These are phyloP conservation scores for Silvanus unidentatus DNA, from an alignment of 2,888 invertebrate species.

Conservation along the genomic window DNA sequence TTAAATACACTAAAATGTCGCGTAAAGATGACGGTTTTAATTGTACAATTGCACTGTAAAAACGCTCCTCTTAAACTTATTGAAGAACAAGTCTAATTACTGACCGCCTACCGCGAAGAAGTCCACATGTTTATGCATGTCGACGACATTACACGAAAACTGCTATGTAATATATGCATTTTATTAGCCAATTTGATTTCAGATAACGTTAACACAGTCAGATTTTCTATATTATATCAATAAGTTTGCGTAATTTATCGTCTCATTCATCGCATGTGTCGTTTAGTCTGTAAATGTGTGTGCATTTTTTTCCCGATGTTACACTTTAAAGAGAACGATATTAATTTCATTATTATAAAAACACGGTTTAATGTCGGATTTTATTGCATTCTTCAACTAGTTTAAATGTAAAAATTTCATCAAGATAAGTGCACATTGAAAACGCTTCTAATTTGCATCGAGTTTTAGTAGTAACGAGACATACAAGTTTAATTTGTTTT, in stretches of 20 bases:
- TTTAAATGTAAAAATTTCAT: not conserved
- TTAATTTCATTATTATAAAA: too few relatives aligned
- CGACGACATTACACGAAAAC: slow-evolving; percentile 16
- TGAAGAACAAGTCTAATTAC: slow-evolving; percentile 2
- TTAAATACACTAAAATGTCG: too few relatives aligned
- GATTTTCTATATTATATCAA: slow-evolving; percentile 13
- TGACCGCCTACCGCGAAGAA: slow-evolving; percentile 7
- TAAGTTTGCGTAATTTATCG: slow-evolving; percentile 14
- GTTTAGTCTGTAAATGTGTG: too few relatives aligned
- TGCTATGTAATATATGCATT: slow-evolving; percentile 27
- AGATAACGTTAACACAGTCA: slow-evolving; percentile 14
- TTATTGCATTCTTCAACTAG: too few relatives aligned
- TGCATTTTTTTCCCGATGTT: too few relatives aligned
- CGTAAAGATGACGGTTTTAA: too few relatives aligned
- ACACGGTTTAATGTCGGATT: too few relatives aligned
- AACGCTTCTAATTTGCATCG: slow-evolving; percentile 9
- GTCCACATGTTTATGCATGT: slow-evolving; percentile 17
- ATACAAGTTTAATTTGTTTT: slow-evolving; percentile 8
- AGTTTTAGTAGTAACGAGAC: slow-evolving; percentile 11
- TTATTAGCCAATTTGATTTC: slow-evolving; percentile 23
- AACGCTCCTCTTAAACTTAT: not conserved
- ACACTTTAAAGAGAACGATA: too few relatives aligned
- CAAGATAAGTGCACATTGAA: slow-evolving; percentile 9
- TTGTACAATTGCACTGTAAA: too few relatives aligned
- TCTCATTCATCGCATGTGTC: not conserved